These are phyloP conservation scores for Anguilla anguilla DNA, from an alignment of 2,797 vertebrate genomes.

Conservation along the genomic window DNA sequence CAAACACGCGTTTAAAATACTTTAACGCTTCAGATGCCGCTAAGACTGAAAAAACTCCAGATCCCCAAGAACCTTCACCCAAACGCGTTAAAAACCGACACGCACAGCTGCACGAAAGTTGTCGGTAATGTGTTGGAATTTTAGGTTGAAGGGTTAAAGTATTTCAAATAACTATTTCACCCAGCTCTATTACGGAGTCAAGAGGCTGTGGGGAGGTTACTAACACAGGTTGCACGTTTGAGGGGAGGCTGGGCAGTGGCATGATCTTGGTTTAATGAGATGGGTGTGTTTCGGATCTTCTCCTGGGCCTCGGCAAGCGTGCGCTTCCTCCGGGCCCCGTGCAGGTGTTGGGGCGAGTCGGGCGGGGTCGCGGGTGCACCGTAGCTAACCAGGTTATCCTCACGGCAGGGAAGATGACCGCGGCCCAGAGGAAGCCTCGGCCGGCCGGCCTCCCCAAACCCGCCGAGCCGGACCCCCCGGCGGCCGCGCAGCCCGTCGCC, in stretches of 20 bases:
- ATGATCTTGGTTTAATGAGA: not conserved
- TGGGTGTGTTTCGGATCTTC: not conserved
- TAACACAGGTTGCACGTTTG: not conserved
- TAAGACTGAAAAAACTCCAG: not conserved
- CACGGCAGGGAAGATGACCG: constrained; percentile 54
- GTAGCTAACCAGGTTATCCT: constrained; percentile 12
- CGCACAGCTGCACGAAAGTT: not conserved
- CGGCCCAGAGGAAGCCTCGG: constrained; percentile 51
- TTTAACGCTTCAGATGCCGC: not conserved
- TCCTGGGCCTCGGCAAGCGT: not conserved
- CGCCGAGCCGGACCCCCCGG: constrained; percentile 46
- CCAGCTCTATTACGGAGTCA: not conserved
- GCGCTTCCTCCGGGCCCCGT: too few species aligned
- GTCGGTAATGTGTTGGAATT: not conserved
- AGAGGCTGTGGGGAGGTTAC: not conserved
- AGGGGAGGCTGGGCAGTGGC: not conserved
- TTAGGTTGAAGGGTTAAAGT: not conserved
- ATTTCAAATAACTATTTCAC: not conserved
- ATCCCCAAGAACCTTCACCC: not conserved
- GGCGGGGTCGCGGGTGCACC: not conserved
- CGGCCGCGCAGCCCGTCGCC: constrained; percentile 51
- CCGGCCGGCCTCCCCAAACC: constrained; percentile 53
- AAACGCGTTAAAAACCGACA: not conserved
- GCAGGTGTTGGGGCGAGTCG: not conserved
- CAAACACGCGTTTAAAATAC: not conserved